Base-by-base conservation (phyloP, 1,140 invertebrate genomes). In the Dufourea novaeangliae region DNA sequence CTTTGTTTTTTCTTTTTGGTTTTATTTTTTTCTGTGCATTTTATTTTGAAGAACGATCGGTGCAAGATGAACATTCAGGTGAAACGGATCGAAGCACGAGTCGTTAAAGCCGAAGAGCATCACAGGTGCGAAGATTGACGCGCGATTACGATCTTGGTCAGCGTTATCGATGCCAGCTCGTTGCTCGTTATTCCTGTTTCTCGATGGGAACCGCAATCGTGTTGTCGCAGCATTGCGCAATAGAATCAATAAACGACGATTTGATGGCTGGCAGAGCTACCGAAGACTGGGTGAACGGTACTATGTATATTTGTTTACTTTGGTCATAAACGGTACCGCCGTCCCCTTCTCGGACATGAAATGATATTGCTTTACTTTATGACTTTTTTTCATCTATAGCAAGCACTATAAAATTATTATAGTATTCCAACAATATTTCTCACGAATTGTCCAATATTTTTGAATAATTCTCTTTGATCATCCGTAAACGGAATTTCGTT, bases 201-300 rank as follows among this genome's bases (percentile, higher is more conserved):
- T 62, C 34, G 44, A 39, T 56, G 37, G n/a, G 32, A 17, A 41
- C 79, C 52, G 25, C 66, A 62, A 50, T 56, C 52, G 50, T 56
- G 57, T 78, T 70, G 63, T 83, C 62, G 71, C 59, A 56, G 72
- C 39, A 50, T 54, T 63, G 67, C 78, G 68, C 80, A 78, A 83
- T 64, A 56, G 57, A 73, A 56, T 71, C 68, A 46, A 82, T 73
- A 78, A 82, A 73, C 41, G 68, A 52, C 73, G 27, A 56, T 69
- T 69, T 78, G 67, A 71, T 39, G 46, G 34, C 7, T n/a, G 46
- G 8, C 44, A 5, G 25, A 71, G 34, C 14, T 77, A 54, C 66
- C 20, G 22, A 25, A 14, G 34, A 20, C 37, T n/a, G 34, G 20
- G 41, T 1, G 52, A 59, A n/a, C n/a, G 64, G 4, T 39, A 46